A percentile compares a stretch with the other conserved stretches of the same genome.
These are phyloP conservation scores for Clanis bilineata DNA, from an alignment of 2,888 invertebrate genomes.

Conservation along the genomic window DNA sequence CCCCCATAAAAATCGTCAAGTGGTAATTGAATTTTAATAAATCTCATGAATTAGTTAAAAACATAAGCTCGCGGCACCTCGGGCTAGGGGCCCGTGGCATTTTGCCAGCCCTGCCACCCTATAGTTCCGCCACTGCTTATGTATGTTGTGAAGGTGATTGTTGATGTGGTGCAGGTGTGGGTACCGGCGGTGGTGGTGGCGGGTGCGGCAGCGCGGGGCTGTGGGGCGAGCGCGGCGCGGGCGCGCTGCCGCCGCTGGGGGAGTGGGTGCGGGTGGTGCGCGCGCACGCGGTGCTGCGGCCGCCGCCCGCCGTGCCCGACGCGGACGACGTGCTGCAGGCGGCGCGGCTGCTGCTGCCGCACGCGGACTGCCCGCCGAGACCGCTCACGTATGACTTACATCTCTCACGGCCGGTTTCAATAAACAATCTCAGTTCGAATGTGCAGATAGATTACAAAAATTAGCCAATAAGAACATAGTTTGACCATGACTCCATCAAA, in stretches of 20 bases:
- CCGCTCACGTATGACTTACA: slow-evolving; percentile 83
- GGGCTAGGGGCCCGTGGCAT: no score
- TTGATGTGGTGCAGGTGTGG: not conserved
- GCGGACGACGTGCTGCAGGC: slow-evolving; percentile 95
- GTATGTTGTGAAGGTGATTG: not conserved
- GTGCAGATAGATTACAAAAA: no score
- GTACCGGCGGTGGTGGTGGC: slow-evolving; percentile 35
- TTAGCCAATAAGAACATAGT: no score
- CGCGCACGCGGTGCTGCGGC: slow-evolving; percentile 91
- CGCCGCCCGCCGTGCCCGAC: slow-evolving; percentile 90
- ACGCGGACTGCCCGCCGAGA: slow-evolving; percentile 93
- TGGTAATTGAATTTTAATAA: no score
- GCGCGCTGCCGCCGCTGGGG: slow-evolving; percentile 93
- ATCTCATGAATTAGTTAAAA: no score
- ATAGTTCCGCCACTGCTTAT: no score
- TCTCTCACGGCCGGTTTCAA: no score
- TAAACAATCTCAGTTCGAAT: no score
- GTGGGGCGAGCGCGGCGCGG: slow-evolving; percentile 93
- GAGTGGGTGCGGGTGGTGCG: slow-evolving; percentile 94
- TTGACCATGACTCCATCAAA: no score
- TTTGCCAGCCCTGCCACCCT: no score
- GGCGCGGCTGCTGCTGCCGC: slow-evolving; percentile 91
- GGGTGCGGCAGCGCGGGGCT: slow-evolving; percentile 74
- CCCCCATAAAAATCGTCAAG: no score
- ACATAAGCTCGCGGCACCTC: no score